Evolutionary conservation across 2,888 invertebrate species (phyloP).

Genomic region (Cacoxenus indagator): DNA sequence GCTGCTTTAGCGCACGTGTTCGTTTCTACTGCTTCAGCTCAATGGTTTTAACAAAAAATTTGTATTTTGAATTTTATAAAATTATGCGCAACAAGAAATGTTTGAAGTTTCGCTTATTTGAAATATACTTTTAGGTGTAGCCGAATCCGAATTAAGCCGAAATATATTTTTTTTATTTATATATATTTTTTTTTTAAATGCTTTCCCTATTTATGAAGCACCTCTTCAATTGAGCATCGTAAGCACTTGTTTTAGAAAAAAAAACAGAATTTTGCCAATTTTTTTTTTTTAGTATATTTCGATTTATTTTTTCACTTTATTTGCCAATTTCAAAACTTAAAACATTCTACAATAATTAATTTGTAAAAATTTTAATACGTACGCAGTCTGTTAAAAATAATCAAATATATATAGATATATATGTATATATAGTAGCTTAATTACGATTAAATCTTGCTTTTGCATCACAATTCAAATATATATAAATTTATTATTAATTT

Average conservation of each 20-base stretch:
- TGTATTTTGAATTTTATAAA: not conserved
- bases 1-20: too few relatives aligned
- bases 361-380: constrained; percentile 59
- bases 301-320: constrained; percentile 56
- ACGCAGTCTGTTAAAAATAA: constrained; percentile 62
- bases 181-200: too few relatives aligned
- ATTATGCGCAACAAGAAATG: not conserved
- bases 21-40: too few relatives aligned
- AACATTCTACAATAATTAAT: constrained; percentile 60
- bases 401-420: constrained; percentile 44
- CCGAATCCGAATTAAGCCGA: not conserved
- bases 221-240: too few relatives aligned
- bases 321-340: constrained; percentile 60
- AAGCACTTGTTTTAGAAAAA: not conserved
- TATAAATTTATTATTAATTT: constrained; percentile 34
- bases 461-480: constrained; percentile 60
- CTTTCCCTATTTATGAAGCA: too few relatives aligned
- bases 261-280: constrained; percentile 13
- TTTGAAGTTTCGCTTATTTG: constrained; percentile 21
- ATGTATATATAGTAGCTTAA: constrained; percentile 50
- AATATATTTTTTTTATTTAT: constrained; percentile 14
- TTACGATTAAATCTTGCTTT: constrained; percentile 63
- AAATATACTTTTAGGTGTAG: constrained; percentile 39
- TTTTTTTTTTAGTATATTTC: constrained; percentile 23
- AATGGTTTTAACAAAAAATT: not conserved